Evolutionary conservation across 1,140 invertebrate species (phyloP).

Genomic region (Rhysida immarginata): DNA sequence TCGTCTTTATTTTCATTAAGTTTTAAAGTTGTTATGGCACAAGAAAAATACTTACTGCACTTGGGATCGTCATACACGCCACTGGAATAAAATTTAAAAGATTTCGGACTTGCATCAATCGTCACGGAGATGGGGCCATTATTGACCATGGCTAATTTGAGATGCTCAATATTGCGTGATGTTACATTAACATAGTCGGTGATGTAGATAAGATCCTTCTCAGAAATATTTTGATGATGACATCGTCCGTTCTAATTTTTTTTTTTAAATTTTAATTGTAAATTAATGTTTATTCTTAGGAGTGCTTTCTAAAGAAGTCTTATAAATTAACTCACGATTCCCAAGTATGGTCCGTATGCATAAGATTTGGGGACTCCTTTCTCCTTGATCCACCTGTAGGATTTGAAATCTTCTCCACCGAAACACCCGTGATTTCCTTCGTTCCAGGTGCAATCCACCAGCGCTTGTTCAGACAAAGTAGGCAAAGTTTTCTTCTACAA

Average conservation of each 20-base stretch:
- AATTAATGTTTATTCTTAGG: too few relatives aligned
- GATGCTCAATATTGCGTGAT: slow-evolving; percentile 49
- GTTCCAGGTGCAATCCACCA: slow-evolving; percentile 93
- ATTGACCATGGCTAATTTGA: slow-evolving; percentile 71
- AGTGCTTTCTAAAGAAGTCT: too few relatives aligned
- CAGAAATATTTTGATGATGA: too few relatives aligned
- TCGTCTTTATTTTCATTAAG: too few relatives aligned
- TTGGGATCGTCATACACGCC: slow-evolving; percentile 83
- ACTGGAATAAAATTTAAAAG: slow-evolving; percentile 77
- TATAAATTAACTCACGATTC: slow-evolving; percentile 29
- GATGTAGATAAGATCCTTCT: too few relatives aligned
- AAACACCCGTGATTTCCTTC: slow-evolving; percentile 92
- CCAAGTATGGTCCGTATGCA: slow-evolving; percentile 75
- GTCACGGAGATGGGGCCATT: slow-evolving; percentile 82
- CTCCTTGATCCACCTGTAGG: slow-evolving; percentile 83
- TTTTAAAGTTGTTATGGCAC: too few relatives aligned
- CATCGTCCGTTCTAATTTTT: slow-evolving; percentile 60
- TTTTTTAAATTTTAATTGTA: too few relatives aligned
- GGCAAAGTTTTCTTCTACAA: too few relatives aligned
- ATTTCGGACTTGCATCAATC: slow-evolving; percentile 73
- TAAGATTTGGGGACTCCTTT: slow-evolving; percentile 81
- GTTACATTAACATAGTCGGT: slow-evolving; percentile 82
- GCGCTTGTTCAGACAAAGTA: slow-evolving; percentile 36
- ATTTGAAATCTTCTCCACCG: slow-evolving; percentile 75
- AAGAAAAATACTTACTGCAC: slow-evolving; percentile 47